Base-by-base conservation (phyloP, 2,113 vertebrate species). In the Xenopus laevis region DNA sequence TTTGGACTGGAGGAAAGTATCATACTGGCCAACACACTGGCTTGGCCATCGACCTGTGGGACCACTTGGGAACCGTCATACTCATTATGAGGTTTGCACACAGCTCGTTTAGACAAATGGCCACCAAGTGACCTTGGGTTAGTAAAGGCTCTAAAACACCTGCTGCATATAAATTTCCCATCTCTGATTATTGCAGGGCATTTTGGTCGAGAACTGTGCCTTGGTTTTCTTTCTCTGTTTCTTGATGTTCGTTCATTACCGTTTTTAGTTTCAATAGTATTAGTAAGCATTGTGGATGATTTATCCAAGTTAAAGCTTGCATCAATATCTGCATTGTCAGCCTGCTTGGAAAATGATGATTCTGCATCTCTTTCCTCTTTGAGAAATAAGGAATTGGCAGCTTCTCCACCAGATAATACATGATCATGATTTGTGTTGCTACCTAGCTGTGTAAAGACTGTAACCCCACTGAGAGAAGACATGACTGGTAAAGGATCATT, bases 101-200 rank as follows among this genome's bases (percentile, higher is more conserved):
- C 85, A 60, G 91, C 82, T 23, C 96, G 88, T 81, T 97, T 98
- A 17, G 97, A 99, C 71, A 99, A 91, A 83, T 98, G 97, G 66
- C 97, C 97, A 68, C 97, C 96, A 4, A 99, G 91, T 45, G 96
- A 99, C 82, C 95, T 93, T 18, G 95, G 94, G 83, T 94, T 96
- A 60, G 88, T 83, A 82, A 99, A 99, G 77, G 91, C 88, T 83
- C 95, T 89, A 72, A 91, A 98, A 87, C 97, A 99, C 60, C 95
- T 89, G 72, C 94, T 92, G 78, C 97, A 99, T 79, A 97, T 90
- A 81, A 96, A 96, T 82, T 98, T 99, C 1, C 95, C 96, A 80
- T 97, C 94, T 82, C 87, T 90, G 62, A 98, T 84, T 78, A 98
- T 98, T 50, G 97, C 96, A 58, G 97, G 97, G 92, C 95, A 99